phyloP scores from a whole-genome alignment of 2,797 vertebrate genomes.

The Chanos chanos region DNA sequence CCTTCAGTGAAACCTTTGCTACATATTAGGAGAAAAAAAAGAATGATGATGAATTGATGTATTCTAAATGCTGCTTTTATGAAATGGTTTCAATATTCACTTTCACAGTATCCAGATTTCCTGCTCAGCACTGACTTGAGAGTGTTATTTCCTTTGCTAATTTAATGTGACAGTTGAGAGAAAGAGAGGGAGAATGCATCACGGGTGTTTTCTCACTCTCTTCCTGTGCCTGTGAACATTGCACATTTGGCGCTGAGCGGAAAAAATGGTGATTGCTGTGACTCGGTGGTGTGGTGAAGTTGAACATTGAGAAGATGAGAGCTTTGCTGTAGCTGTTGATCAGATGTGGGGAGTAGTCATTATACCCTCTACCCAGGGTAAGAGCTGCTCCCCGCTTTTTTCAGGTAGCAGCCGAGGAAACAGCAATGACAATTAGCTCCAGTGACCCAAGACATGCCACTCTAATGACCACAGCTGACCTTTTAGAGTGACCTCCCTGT shows the following conservation, averaged over 20 bases:
- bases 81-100: slow-evolving; percentile 23
- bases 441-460: no score
- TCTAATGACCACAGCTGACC: no score
- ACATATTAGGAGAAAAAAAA: slow-evolving; percentile 11
- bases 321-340: slow-evolving; percentile 1
- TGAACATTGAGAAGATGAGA: slow-evolving; percentile 2
- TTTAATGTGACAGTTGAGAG: slow-evolving; percentile 25
- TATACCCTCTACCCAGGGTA: not conserved
- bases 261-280: slow-evolving; percentile 9
- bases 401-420: not conserved
- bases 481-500: no score
- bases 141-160: slow-evolving; percentile 29
- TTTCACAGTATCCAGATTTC: slow-evolving; percentile 11
- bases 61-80: slow-evolving; percentile 31
- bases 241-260: slow-evolving; percentile 20
- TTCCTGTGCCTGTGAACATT: slow-evolving; percentile 27
- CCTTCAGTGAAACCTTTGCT: no score
- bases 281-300: not conserved
- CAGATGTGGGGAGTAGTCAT: slow-evolving; percentile 9
- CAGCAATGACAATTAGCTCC: no score
- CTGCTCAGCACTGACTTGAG: slow-evolving; percentile 10
- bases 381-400: not conserved
- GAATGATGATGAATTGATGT: slow-evolving; percentile 27
- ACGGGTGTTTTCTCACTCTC: slow-evolving; percentile 25
- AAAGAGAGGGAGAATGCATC: slow-evolving; percentile 18